These are phyloP conservation scores for Betta splendens DNA, from an alignment of 2,797 vertebrate genomes.

Conservation along the genomic window DNA sequence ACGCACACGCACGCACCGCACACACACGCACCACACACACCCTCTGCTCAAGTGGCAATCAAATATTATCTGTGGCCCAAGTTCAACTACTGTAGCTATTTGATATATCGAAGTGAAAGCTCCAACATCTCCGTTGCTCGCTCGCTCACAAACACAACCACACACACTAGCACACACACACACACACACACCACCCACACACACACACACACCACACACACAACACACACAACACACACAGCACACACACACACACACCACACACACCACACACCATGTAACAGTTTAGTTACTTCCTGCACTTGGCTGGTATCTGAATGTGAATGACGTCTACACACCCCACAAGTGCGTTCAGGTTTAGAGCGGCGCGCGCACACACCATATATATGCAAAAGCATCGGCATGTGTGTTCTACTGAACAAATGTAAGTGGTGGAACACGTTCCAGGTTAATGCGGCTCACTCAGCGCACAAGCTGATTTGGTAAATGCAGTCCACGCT, in stretches of 20 bases:
- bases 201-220: conserved; percentile 3
- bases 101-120: conserved; percentile 67
- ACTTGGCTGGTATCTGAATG: conserved; percentile 44
- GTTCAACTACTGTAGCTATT: conserved; percentile 62
- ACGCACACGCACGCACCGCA: no score
- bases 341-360: conserved; percentile 32
- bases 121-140: neutral
- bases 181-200: conserved; percentile 1
- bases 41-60: conserved; percentile 50
- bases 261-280: no score
- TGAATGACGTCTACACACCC: conserved; percentile 48
- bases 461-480: conserved; percentile 16
- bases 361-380: conserved; percentile 5
- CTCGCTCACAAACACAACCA: neutral
- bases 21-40: conserved; percentile 21
- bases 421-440: neutral
- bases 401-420: neutral
- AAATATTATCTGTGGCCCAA: conserved; percentile 57
- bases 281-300: conserved; percentile 24
- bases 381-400: conserved; percentile 5
- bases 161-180: conserved; percentile 3
- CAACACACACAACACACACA: conserved; percentile 3
- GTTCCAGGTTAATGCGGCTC: neutral
- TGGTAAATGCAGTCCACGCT: conserved; percentile 5
- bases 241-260: neutral